These are phyloP conservation scores for Desmodus rotundus DNA, from an alignment of 2,113 vertebrate genomes.

Conservation along the genomic window DNA sequence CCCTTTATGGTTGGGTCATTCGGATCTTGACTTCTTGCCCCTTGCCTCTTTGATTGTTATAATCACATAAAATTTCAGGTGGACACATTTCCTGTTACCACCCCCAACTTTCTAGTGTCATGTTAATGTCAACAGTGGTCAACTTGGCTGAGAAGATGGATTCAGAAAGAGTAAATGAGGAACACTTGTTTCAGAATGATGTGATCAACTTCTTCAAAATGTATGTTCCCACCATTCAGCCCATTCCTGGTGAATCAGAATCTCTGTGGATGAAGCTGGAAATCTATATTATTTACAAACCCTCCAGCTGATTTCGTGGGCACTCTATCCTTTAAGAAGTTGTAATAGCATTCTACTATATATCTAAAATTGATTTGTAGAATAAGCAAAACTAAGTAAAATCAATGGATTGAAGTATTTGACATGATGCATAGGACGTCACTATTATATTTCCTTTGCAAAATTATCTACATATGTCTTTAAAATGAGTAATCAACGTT, in stretches of 20 bases:
- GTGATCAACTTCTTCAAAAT: not conserved
- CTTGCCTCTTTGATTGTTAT: not conserved
- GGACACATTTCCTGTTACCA: not conserved
- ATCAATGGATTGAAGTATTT: not conserved
- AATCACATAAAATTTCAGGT: not conserved
- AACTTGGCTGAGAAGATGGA: not conserved
- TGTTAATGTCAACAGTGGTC: not conserved
- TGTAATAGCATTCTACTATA: not conserved
- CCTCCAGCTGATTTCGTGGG: not conserved
- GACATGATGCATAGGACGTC: not conserved
- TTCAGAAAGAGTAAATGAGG: not conserved
- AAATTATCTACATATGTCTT: not conserved
- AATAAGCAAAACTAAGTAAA: not conserved
- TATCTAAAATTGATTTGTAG: not conserved
- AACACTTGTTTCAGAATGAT: not conserved
- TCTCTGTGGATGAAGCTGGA: not conserved
- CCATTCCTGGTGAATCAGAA: not conserved
- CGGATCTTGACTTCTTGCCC: not conserved
- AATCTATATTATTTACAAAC: not conserved
- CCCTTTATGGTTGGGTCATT: not conserved
- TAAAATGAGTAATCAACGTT: not conserved
- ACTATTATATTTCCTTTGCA: not conserved
- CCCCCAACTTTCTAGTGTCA: not conserved
- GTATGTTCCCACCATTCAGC: not conserved
- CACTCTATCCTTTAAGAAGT: not conserved